Evolutionary conservation across 2,113 vertebrate species (phyloP).

Genomic region (Chaetorhynchus papuensis): DNA sequence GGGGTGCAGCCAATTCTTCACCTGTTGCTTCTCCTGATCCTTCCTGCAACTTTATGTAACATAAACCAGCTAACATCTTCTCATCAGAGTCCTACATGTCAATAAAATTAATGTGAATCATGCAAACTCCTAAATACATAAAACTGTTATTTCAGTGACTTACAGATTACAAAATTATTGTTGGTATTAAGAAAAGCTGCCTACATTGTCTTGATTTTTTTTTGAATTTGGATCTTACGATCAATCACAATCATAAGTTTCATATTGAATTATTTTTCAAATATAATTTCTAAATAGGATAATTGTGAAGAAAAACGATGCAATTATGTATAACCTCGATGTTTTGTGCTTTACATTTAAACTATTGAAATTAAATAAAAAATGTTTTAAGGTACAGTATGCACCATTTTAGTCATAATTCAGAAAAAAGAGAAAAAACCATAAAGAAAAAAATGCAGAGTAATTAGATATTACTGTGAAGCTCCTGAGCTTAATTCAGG

Average conservation of each 20-base stretch:
- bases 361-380: background rate
- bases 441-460: background rate
- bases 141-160: background rate
- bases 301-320: background rate
- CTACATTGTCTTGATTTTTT: background rate
- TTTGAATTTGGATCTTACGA: background rate
- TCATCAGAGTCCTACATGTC: background rate
- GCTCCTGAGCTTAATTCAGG: background rate
- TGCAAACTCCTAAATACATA: background rate
- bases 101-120: background rate
- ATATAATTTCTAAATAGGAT: background rate
- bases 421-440: background rate
- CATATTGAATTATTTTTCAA: background rate
- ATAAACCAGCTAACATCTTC: background rate
- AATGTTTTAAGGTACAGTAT: background rate
- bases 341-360: background rate
- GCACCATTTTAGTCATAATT: background rate
- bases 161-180: background rate
- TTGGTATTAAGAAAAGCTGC: background rate
- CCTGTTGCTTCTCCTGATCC: background rate
- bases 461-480: background rate
- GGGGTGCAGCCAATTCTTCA: background rate
- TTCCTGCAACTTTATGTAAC: background rate
- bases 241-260: background rate
- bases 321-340: background rate